These are phyloP conservation scores for Drosophila lacertosa DNA, from an alignment of 1,140 invertebrate genomes.

Conservation along the genomic window DNA sequence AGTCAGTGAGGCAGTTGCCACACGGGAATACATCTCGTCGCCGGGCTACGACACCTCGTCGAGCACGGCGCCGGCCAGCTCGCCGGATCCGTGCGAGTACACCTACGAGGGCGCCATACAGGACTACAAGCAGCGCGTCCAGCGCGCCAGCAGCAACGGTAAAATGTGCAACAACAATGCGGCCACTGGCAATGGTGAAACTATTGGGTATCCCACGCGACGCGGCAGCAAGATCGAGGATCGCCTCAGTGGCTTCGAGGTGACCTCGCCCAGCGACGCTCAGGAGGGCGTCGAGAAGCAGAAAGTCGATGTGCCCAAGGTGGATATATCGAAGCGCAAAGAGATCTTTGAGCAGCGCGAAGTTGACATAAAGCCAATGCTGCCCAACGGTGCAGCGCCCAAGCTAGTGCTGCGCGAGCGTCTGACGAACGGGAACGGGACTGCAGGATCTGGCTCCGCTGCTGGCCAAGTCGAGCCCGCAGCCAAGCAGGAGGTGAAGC, in stretches of 20 bases:
- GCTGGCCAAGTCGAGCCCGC: background rate
- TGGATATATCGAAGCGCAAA: constrained; percentile 91
- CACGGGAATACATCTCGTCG: constrained; percentile 78
- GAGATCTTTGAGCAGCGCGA: constrained; percentile 90
- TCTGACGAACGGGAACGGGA: constrained; percentile 55
- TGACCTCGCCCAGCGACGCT: constrained; percentile 82
- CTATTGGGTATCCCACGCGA: constrained; percentile 67
- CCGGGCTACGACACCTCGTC: constrained; percentile 81
- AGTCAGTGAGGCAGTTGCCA: constrained; percentile 15
- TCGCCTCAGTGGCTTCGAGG: constrained; percentile 79
- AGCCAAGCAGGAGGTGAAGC: constrained; percentile 78
- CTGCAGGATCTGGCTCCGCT: no score
- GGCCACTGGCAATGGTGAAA: constrained; percentile 44
- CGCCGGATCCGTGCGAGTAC: constrained; percentile 87
- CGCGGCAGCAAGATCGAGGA: constrained; percentile 81
- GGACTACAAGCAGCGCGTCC: constrained; percentile 90
- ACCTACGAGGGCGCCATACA: constrained; percentile 94
- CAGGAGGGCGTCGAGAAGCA: constrained; percentile 79
- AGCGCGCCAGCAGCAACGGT: constrained; percentile 84
- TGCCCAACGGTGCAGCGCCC: constrained; percentile 36
- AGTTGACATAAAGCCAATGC: constrained; percentile 79
- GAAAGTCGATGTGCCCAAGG: constrained; percentile 89
- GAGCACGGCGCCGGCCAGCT: constrained; percentile 76
- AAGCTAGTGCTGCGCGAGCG: constrained; percentile 72
- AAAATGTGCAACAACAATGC: constrained; percentile 50